These are phyloP conservation scores for Caenorhabditis sp. DNA, from an alignment of 2,888 invertebrate species.

Conservation along the genomic window DNA sequence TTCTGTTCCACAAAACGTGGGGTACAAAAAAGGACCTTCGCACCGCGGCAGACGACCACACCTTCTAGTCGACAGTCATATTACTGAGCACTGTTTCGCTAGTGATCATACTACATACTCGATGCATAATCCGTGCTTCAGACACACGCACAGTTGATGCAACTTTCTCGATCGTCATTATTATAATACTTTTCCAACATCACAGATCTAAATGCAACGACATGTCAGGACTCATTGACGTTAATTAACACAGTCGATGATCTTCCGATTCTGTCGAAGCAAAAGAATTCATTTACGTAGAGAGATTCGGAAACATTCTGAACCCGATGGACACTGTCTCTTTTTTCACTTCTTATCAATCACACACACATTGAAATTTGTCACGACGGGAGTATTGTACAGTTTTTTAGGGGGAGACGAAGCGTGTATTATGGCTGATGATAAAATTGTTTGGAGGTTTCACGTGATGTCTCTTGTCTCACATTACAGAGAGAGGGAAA, in stretches of 20 bases:
- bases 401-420: not conserved
- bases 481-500: not conserved
- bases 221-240: constrained; percentile 2
- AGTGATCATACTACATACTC: not conserved
- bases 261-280: constrained; percentile 11
- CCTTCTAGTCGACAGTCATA: constrained; percentile 1
- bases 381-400: not conserved
- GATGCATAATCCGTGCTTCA: constrained; percentile 1
- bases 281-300: constrained; percentile 18
- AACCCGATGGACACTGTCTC: constrained; percentile 48
- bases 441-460: not conserved
- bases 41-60: not conserved
- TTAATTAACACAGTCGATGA: not conserved
- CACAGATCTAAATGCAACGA: constrained; percentile 8
- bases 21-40: not conserved
- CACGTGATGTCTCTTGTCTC: constrained; percentile 7
- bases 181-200: not conserved
- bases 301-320: constrained; percentile 44
- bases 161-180: not conserved
- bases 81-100: not conserved
- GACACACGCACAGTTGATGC: constrained; percentile 8
- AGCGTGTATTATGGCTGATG: constrained; percentile 12
- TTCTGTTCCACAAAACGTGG: too few relatives aligned
- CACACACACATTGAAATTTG: constrained; percentile 11
- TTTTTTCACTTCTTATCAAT: constrained; percentile 33